Base-by-base conservation (phyloP, 1,140 invertebrate genomes). In the Anoplolepis gracilipes region DNA sequence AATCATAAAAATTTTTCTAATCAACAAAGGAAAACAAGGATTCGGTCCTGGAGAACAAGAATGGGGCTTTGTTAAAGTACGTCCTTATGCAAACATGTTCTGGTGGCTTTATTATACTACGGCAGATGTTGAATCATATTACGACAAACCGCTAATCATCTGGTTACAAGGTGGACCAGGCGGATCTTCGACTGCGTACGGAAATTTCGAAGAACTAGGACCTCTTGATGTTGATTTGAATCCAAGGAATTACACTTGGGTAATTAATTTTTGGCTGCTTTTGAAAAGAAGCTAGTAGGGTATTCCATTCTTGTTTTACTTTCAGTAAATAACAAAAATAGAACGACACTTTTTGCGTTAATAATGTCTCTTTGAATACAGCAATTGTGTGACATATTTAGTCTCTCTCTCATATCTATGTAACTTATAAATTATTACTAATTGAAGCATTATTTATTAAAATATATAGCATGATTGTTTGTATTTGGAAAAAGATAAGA, bases 141-240 rank as follows among this genome's bases (percentile, higher is more conserved):
- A 96, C 0, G 96, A 97, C 11, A 95, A 95, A 85, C 97, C 97
- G 0, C 90, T 98, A 25, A 93, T 98, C 3, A 96, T 98, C 39
- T 98, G 97, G 97, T 94, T 98, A 0, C 97, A 98, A 94, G 97
- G 96, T 53, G 97, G 97, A 7, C 97, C 97, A 0, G 97, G 98
- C 1, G 96, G 95, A 2, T 97, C 97, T 0, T 97, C 97, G 8
- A 97, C 97, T 0, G 97, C 97, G 1, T 97, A 96, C 89, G 97
- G 97, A 1, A 98, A 98, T 92, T 98, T 98, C 88, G 96, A 96
- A 69, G 97, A 98, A 91, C 90, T 98, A 0, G 98, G 97, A 3
- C 97, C 97, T 0, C 92, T 97, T 0, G 96, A 97, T 92, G 87
- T 96, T 0, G 93, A 97, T 36, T 93, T 97, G 0, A 95, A 97